Evolutionary conservation across 2,797 vertebrate genomes (phyloP).

Genomic region (Rhinella marina): DNA sequence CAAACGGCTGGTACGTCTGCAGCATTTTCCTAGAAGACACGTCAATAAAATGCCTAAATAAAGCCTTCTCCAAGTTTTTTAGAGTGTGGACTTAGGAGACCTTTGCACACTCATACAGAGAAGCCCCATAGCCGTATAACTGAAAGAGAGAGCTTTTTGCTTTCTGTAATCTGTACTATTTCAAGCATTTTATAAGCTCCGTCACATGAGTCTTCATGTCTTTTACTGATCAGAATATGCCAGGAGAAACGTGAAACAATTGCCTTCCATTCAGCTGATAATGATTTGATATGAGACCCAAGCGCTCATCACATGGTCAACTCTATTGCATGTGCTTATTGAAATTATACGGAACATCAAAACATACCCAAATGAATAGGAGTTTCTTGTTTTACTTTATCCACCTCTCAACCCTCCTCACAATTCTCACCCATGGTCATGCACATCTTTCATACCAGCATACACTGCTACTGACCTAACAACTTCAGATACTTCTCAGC

Average conservation of each 20-base stretch:
- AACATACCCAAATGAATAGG: not conserved
- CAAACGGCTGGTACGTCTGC: conserved; percentile 71
- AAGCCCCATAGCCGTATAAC: conserved; percentile 72
- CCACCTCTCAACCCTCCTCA: no score
- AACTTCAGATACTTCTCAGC: no score
- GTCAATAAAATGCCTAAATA: conserved; percentile 78
- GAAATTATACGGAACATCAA: not conserved
- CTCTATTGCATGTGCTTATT: not conserved
- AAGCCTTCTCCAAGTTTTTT: conserved; percentile 78
- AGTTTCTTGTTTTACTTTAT: not conserved
- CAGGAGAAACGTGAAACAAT: not conserved
- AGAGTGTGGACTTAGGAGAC: conserved; percentile 76
- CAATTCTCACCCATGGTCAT: no score
- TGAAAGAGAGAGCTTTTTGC: not conserved
- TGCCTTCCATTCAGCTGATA: not conserved
- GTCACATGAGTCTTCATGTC: not conserved
- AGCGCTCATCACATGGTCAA: not conserved
- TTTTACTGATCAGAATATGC: not conserved
- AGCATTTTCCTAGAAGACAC: conserved; percentile 75
- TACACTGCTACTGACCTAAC: no score
- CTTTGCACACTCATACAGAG: conserved; percentile 74
- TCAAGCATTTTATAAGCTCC: not conserved
- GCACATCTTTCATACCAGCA: no score
- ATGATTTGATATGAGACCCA: not conserved
- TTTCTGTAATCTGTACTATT: not conserved